Base-by-base conservation (phyloP, 2,888 invertebrate genomes). In the Nymphalis c-album region DNA sequence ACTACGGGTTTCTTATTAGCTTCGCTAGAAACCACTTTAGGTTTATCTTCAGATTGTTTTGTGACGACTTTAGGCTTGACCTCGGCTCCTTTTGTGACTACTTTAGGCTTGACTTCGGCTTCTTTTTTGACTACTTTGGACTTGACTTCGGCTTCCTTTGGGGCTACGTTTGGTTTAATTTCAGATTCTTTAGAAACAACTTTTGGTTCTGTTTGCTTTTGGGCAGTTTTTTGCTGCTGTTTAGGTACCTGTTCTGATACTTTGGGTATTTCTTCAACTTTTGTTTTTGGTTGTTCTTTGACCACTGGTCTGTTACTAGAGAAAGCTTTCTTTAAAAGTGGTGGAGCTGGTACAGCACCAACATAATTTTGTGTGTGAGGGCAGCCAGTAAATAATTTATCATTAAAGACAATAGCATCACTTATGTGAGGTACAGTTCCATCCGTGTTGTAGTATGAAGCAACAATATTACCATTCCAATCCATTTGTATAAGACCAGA, bases 391-490 rank as follows among this genome's bases (percentile, higher is more conserved):
- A 94, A 94, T 17, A 96, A 84, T 75, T 93, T 92, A 74, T 94
- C 94, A 62, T 94, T 93, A 78, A 93, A 94, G 59, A 96, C 93
- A 70, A 95, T 91, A 3, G 94, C 95, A 77, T 96, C 96, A 75
- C 95, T 95, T 22, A 96, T 89, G 13, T 82, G 80, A 0, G 73
- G 64, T 1, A 95, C 77, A 26, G 93, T 91, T 48, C 88, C 89
- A 77, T 96, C 94, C 0, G 92, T 93, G 55, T 94, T 94, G 78
- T 95, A 95, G 71, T 95, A 92, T 7, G 94, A 93, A 35, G 95
- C 95, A 7, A 96, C 80, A 71, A 97, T 93, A 69, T 95, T 94
- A 22, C 97, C 97, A 75, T 93, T 93, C 92, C 94, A 94, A 78
- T 96, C 94, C 0, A 96, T 76, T 78, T 95, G 95, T 48, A 96